Percentiles rank a stretch among this genome's conserved stretches.
Conservation (phyloP, 2,888 invertebrate species). For the Opisthograptis luteolata region DNA sequence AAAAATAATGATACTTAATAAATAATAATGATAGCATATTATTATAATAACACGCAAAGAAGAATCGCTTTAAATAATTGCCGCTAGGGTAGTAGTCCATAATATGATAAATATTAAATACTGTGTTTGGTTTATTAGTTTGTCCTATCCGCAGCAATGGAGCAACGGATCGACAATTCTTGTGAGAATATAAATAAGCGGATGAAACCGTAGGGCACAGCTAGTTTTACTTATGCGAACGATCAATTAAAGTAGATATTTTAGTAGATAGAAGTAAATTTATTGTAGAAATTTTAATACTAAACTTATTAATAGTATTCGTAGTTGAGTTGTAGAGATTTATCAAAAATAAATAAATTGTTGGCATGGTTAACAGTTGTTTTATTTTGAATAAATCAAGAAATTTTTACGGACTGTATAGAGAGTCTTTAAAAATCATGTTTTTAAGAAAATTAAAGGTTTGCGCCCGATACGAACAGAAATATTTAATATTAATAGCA, state of each 20-base stretch:
- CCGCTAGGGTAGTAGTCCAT: conserved; percentile 12
- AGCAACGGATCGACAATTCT: no score
- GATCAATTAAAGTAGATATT: conserved; percentile 12
- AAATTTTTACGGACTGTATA: no score
- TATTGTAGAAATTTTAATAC: conserved; percentile 43
- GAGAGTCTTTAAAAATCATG: no score
- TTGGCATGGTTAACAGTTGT: conserved; percentile 57
- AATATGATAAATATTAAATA: no score
- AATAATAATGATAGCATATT: no score
- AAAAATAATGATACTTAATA: not conserved
- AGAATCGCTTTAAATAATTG: conserved; percentile 29
- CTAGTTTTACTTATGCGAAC: no score
- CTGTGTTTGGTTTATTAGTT: no score
- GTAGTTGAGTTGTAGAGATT: conserved; percentile 33
- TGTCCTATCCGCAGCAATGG: no score
- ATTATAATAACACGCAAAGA: conserved; percentile 24
- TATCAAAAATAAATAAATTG: conserved; percentile 54
- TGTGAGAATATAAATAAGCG: no score
- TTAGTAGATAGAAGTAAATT: conserved; percentile 45
- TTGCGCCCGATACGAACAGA: not conserved
- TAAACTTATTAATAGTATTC: conserved; percentile 29
- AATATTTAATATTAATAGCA: conserved; percentile 3
- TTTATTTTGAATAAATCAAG: conserved; percentile 30
- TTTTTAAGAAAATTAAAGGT: not conserved
- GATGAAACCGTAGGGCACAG: no score